Evolutionary conservation across 2,888 invertebrate genomes (phyloP), one percentile per base, ranked within the genome.

Genomic region (Emesis furor): DNA sequence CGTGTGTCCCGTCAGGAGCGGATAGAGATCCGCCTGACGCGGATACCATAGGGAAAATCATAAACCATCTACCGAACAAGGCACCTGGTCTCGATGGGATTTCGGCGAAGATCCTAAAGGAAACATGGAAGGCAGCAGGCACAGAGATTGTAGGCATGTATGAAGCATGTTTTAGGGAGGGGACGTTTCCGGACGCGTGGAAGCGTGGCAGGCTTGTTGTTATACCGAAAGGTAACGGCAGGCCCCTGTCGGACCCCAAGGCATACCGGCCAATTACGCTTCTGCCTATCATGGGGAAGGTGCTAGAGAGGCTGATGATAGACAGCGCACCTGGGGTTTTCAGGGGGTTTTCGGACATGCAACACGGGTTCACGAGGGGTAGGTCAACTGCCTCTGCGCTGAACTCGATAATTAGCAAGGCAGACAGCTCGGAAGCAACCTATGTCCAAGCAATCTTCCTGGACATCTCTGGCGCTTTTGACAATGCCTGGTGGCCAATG

Each of bases 331-430:
- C 91, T 0, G 12, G 2, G 0, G 82, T 65, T 1, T 30, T 2
- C 4, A 24, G 79, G 0, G 69, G 79, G 0, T 72, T 90, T 0
- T 90, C 90, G 0, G 68, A 35, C 32, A 12, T 59, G 35, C 92
- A 93, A 85, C 91, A 91, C 55, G 92, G 93, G 0, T 93, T 93
- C 24, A 82, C 86, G 39, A 78, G 68, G 1, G 91, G 91, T 0
- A 73, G 81, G 1, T 91, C 92, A 0, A 92, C 92, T 0, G 71
- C 88, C 0, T 79, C 91, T 0, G 92, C 92, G 0, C 76, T 92
- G 0, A 59, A 77, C 0, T 3, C 46, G 0, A 8, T 91, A 0
- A 5, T 85, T 5, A 51, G 46, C 0, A 10, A 67, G 8, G 42
- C 42, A 6, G 4, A 35, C 3, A 35, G 6, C 35, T 35, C 35